Percentiles rank a stretch among this genome's conserved stretches.
Conservation (phyloP, 2,888 invertebrate genomes). For the Malthinus flaveolus region DNA sequence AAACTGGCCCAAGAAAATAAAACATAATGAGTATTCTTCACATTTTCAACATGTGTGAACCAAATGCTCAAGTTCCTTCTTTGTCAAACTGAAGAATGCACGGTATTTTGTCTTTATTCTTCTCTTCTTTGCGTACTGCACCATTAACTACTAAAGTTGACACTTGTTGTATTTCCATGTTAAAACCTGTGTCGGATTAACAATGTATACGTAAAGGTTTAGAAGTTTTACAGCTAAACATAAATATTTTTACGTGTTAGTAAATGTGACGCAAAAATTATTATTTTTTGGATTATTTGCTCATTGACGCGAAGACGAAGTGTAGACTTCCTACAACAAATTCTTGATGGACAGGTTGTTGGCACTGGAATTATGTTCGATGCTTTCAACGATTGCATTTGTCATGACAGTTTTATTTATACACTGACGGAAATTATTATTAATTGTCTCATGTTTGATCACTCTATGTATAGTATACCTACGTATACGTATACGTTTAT, state of each 20-base stretch:
- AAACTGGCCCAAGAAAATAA: slow-evolving; percentile 39
- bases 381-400: slow-evolving; percentile 17
- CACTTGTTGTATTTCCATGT: slow-evolving; percentile 48
- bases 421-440: slow-evolving; percentile 18
- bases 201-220: slow-evolving; percentile 11
- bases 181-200: slow-evolving; percentile 35
- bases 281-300: too few species aligned
- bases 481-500: too few species aligned
- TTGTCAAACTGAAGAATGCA: slow-evolving; percentile 22
- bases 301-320: neutral
- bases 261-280: too few species aligned
- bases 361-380: slow-evolving; percentile 20
- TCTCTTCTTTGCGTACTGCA: slow-evolving; percentile 42
- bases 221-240: too few species aligned
- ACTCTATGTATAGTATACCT: neutral
- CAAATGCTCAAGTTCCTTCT: slow-evolving; percentile 37
- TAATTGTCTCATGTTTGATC: slow-evolving; percentile 9
- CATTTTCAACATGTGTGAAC: slow-evolving; percentile 43
- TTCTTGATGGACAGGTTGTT: slow-evolving; percentile 23
- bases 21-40: slow-evolving; percentile 42
- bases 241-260: too few species aligned
- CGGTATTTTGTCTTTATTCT: slow-evolving; percentile 33
- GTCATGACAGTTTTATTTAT: slow-evolving; percentile 21
- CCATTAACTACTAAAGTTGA: slow-evolving; percentile 47
- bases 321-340: neutral